Evolutionary conservation across 2,888 invertebrate genomes (phyloP), one percentile per base, ranked within the genome.

Genomic region (Byasa hedistus): DNA sequence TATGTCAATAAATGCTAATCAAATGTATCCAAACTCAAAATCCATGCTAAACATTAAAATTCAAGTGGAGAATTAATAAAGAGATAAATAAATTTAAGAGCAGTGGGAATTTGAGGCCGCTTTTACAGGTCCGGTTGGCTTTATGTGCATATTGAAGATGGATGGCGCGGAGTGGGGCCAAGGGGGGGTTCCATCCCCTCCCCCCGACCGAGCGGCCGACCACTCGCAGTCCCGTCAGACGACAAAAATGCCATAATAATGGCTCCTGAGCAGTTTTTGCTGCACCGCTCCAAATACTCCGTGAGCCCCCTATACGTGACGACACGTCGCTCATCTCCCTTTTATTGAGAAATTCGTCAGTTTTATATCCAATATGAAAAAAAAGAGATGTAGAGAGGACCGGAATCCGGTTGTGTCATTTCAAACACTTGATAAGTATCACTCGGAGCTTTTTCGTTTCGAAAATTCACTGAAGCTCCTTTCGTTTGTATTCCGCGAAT

Each of bases 201-300:
- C 65, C 71, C 69, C 65, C 70, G 71, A 68, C 69, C 72, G 69
- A 76, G 77, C 80, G 71, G 80, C 77, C 89, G 85, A 84, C 87
- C 84, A 86, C 84, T 84, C 82, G 85, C 78, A 83, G 83, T 85
- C 87, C 88, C 84, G 88, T 89, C 90, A 92, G 90, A 90, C 91
- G 92, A 92, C 92, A 92, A 92, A 92, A 92, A 92, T 92, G 92
- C 92, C 88, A 92, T 92, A 89, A 91, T 91, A 90, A 91, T 91
- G 91, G 87, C 79, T 84, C 86, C 86, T 82, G 86, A 91, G 90
- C 88, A 87, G 88, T 91, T 91, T 91, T 91, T 91, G 85, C 91
- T 87, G 87, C 86, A 89, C 80, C 90, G 89, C 85, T 89, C 90
- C 89, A 89, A 91, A 91, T 91, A 90, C 85, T 82, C 82, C 81